phyloP scores from a whole-genome alignment of 2,888 invertebrate genomes.

The Cephus sareptanus region DNA sequence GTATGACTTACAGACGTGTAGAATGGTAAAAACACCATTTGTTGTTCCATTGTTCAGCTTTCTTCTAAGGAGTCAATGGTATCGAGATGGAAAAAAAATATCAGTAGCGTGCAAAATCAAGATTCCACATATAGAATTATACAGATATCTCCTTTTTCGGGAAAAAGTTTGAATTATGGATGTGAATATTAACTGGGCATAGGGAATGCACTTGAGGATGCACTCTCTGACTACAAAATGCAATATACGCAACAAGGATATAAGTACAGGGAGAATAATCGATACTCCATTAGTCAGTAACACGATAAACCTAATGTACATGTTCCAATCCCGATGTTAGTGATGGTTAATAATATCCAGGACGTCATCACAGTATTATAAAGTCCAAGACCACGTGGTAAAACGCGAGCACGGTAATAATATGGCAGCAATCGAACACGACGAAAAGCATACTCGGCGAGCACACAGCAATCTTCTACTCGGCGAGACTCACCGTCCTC shows the following conservation, averaged over 20 bases:
- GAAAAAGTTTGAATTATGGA: neutral
- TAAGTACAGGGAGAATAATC: neutral
- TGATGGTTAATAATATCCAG: neutral
- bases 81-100: neutral
- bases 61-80: neutral
- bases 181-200: neutral
- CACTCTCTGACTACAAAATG: neutral
- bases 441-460: slow-evolving; percentile 20
- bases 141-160: neutral
- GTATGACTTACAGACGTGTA: neutral
- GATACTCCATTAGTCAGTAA: neutral
- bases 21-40: neutral
- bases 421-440: slow-evolving; percentile 25
- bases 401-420: slow-evolving; percentile 1
- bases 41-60: neutral
- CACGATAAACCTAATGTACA: neutral
- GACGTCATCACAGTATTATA: neutral
- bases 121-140: neutral
- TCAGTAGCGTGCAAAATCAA: neutral
- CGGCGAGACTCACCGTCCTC: slow-evolving; percentile 68
- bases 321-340: neutral
- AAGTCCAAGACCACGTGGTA: neutral
- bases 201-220: neutral
- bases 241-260: neutral
- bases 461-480: slow-evolving; percentile 30